Evolutionary conservation across 2,888 invertebrate genomes (phyloP), one percentile per base, ranked within the genome.

Genomic region (Cyrtodaria siliqua): DNA sequence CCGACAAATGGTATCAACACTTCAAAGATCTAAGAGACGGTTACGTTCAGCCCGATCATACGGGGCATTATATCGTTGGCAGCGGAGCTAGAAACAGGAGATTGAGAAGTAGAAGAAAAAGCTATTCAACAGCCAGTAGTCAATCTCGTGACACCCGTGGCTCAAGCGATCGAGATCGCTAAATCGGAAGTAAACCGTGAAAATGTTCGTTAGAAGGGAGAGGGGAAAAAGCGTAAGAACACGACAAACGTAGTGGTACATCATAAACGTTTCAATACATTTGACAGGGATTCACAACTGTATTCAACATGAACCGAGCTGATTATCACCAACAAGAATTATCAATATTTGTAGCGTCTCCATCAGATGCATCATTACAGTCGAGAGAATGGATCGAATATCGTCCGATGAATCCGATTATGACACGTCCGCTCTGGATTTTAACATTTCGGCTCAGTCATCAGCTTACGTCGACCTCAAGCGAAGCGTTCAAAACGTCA

Each of bases 301-400:
- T 12, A 12, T 12, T 33, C 33, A 33, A 33, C 33, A 52, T 52
- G 20, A 4, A 9, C 3, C 23, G 24, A 8, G 55, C 61, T 8
- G 55, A 69, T 23, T 44, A 44, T 27, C 57, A 67, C 40, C 24
- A 55, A 47, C 9, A 67, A 38, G 56, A 57, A 1, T 29, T 74
- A 53, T 68, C 63, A 3, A 4, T 68, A 14, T 74, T 74, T 47
- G 44, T 16, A 29, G 6, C 50, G 18, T 29, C 67, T 16, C 57
- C 62, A 1, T 14, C 61, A 4, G 66, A 76, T 20, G 47, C 66
- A 6, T 44, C 66, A 8, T 2, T 40, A 42, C 53, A 29, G 23
- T 49, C 60, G 18, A 59, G 69, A 64, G 64, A 75, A 70, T 70
- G 70, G 70, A 62, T 68, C 14, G 68, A 57, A 29, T 68, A 49